Conservation (phyloP, 2,113 vertebrate species). For the Gobius niger region DNA sequence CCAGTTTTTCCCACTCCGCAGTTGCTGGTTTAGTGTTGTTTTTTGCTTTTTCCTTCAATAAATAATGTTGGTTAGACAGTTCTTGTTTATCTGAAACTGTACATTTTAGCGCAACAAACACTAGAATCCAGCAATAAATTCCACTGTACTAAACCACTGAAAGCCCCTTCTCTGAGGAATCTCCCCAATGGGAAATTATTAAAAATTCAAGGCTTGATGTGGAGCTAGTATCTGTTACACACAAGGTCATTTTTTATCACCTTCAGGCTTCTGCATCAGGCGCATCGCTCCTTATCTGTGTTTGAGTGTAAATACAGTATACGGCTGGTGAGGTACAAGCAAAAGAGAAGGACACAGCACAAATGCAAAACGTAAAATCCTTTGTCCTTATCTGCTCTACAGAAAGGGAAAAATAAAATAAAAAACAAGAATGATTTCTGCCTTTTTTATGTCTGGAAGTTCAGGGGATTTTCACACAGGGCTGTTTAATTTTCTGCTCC, state of each 20-base stretch:
- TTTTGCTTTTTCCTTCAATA: not conserved
- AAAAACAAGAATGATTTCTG: slow-evolving; percentile 29
- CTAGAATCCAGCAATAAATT: not conserved
- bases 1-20: not conserved
- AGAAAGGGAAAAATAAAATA: slow-evolving; percentile 30
- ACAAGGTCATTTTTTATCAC: slow-evolving; percentile 13
- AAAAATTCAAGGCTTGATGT: slow-evolving; percentile 32
- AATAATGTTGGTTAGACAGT: not conserved
- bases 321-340: not conserved
- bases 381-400: slow-evolving; percentile 44
- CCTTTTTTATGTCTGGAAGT: slow-evolving; percentile 27
- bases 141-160: slow-evolving; percentile 27
- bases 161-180: slow-evolving; percentile 10
- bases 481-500: slow-evolving; percentile 23
- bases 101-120: not conserved
- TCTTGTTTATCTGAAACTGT: not conserved
- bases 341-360: too few species aligned
- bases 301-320: too few species aligned
- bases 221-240: slow-evolving; percentile 39
- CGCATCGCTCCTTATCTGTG: not conserved
- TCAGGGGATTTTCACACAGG: slow-evolving; percentile 19
- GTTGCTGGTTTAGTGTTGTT: not conserved
- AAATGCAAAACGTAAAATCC: too few species aligned
- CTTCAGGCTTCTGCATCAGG: not conserved
- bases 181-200: slow-evolving; percentile 32